A percentile compares a stretch with the other conserved stretches of the same genome.
Conservation (phyloP, 2,113 vertebrate species). For the Tachysurus vachellii region DNA sequence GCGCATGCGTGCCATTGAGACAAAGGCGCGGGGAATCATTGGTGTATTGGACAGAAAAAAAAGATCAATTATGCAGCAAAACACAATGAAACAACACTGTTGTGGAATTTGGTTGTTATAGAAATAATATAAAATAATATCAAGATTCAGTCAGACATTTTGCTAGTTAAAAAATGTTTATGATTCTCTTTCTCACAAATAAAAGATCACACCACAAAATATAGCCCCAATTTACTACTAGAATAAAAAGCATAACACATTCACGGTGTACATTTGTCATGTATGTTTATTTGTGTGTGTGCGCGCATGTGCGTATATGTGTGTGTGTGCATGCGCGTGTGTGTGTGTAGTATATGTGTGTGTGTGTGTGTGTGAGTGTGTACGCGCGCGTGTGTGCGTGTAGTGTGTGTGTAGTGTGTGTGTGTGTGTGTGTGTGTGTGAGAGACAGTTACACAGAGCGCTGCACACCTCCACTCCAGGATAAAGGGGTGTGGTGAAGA, state of each 20-base stretch:
- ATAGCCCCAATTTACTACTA: neutral
- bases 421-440: constrained; percentile 32
- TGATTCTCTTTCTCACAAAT: neutral
- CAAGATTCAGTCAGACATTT: neutral
- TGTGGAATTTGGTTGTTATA: neutral
- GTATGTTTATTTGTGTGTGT: neutral
- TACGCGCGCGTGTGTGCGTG: neutral
- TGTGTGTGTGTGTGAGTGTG: neutral
- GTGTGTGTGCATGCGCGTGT: constrained; percentile 28
- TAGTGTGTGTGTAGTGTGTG: neutral
- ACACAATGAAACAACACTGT: neutral
- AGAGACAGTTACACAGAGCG: constrained; percentile 29
- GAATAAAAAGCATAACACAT: neutral
- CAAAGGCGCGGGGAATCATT: constrained; percentile 70
- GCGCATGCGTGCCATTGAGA: constrained; percentile 75
- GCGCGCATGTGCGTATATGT: constrained; percentile 20
- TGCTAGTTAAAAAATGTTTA: neutral
- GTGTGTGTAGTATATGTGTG: neutral
- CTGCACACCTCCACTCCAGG: constrained; percentile 63
- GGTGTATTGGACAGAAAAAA: constrained; percentile 42
- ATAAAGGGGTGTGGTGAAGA: constrained; percentile 64
- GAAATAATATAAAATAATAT: neutral
- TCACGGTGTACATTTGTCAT: neutral
- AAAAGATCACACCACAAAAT: neutral
- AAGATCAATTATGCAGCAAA: neutral